A percentile compares a stretch with the other conserved stretches of the same genome.
These are phyloP conservation scores for Crotalus tigris DNA, from an alignment of 2,113 vertebrate species.

Conservation along the genomic window DNA sequence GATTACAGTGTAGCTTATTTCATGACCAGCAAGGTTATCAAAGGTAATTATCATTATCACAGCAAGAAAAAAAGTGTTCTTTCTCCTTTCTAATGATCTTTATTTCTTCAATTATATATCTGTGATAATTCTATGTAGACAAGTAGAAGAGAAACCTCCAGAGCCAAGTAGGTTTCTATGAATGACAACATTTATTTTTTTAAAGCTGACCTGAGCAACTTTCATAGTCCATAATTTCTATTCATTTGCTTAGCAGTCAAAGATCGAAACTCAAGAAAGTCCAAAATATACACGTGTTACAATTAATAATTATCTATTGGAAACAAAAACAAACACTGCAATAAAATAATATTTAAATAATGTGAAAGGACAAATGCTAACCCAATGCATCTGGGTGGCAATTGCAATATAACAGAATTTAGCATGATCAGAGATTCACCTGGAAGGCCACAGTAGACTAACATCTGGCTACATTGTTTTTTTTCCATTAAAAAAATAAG, in stretches of 20 bases:
- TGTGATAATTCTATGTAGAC: background rate
- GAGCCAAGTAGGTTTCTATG: background rate
- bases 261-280: background rate
- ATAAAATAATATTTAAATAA: background rate
- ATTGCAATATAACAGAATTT: background rate
- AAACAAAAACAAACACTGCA: background rate
- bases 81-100: background rate
- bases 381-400: background rate
- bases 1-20: background rate
- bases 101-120: background rate
- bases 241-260: background rate
- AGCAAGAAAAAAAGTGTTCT: background rate
- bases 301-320: background rate
- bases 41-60: background rate
- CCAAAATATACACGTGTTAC: background rate
- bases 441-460: background rate
- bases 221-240: background rate
- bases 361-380: background rate
- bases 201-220: background rate
- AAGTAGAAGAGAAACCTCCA: background rate
- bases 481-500: background rate
- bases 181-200: background rate
- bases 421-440: background rate
- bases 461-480: background rate
- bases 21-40: background rate